Base-by-base conservation (phyloP, 30 jellyfish, hydroid and myxozoan genomes). In the Aurelia coerulea region DNA sequence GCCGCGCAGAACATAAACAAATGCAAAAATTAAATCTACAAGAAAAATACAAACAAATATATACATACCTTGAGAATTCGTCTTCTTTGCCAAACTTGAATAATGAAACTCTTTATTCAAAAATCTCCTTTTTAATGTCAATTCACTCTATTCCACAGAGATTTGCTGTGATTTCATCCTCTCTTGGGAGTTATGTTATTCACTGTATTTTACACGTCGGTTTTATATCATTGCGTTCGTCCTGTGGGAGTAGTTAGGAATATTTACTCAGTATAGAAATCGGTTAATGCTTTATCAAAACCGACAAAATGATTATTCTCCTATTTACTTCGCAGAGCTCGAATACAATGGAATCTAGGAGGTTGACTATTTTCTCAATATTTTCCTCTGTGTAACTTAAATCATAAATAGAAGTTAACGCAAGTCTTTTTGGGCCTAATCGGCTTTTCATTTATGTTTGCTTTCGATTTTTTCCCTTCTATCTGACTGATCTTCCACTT, bases 281-380 rank as follows among this genome's bases (percentile, higher is more conserved):
- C 93, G 93, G 93, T 42, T 62, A 15, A 79, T 65, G 93, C 62
- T 74, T 84, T 41, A 67, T 84, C 88, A 49, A 52, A 73, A 73
- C 88, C 93, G 93, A 77, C 93, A 84, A 84, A 84, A 84, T 74
- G 50, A 84, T 84, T 65, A 84, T 78, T 84, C 88, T 65, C 71
- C 88, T 84, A 84, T 84, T 84, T 73, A 66, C 93, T 37, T 64
- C 78, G 50, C 42, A 58, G 80, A 39, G 85, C 80, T 35, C 58
- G 87, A 84, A 84, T 84, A 74, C 93, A 84, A 84, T 71, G 84
- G 93, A 73, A 84, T 84, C 59, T 74, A 60, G 62, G 42, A 54
- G 58, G 87, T 64, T 62, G 76, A 84, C 65, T 59, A 62, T 84
- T 73, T 84, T 62, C 86, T 83, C 83, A 84, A 83, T 74, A 79